These are phyloP conservation scores for Polyommatus iphigenia DNA, from an alignment of 2,888 invertebrate genomes.

Conservation along the genomic window DNA sequence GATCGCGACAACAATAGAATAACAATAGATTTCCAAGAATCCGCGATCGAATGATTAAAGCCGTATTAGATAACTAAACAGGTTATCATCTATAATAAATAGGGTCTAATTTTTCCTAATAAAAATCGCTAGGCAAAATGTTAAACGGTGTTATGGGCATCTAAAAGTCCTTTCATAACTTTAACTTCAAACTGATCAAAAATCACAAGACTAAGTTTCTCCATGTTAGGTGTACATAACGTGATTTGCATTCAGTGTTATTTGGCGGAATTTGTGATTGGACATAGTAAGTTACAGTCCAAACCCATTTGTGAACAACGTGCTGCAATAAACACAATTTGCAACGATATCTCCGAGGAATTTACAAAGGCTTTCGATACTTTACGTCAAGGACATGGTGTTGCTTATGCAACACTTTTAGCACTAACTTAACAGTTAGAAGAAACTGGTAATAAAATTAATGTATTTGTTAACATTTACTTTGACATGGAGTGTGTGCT, in stretches of 20 bases:
- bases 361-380: not conserved
- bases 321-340: conserved; percentile 29
- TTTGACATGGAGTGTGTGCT: not conserved
- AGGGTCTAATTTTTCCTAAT: too few species aligned
- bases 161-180: too few species aligned
- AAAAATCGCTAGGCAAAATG: too few species aligned
- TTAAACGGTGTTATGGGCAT: too few species aligned
- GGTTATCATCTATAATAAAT: too few species aligned
- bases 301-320: conserved; percentile 8
- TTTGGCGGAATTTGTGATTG: conserved; percentile 6
- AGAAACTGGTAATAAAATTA: conserved; percentile 19
- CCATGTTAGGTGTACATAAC: not conserved
- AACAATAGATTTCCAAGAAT: too few species aligned
- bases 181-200: not conserved
- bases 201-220: not conserved
- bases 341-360: conserved; percentile 18
- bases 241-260: not conserved
- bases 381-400: conserved; percentile 25
- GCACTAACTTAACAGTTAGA: conserved; percentile 17
- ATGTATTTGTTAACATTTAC: conserved; percentile 10
- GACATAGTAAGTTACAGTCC: conserved; percentile 8
- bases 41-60: too few species aligned
- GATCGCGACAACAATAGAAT: too few species aligned
- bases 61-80: too few species aligned
- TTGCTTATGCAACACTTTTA: conserved; percentile 1